Conservation (phyloP, 2,888 invertebrate genomes). For the Fragum fragum region DNA sequence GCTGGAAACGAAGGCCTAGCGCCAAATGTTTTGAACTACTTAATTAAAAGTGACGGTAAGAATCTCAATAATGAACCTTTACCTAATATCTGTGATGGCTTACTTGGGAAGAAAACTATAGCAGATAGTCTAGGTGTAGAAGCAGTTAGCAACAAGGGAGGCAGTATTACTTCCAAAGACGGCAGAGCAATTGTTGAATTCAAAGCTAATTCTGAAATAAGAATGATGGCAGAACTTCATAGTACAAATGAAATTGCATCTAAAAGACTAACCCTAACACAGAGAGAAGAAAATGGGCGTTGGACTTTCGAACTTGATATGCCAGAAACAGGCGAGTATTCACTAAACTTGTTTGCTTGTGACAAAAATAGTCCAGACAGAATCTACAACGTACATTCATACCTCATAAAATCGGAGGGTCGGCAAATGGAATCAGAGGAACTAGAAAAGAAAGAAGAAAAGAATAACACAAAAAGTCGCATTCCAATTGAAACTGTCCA, state of each 20-base stretch:
- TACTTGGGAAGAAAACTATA: slow-evolving; percentile 73
- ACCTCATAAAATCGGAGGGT: slow-evolving; percentile 79
- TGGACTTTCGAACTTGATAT: slow-evolving; percentile 82
- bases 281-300: slow-evolving; percentile 71
- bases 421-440: slow-evolving; percentile 62
- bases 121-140: slow-evolving; percentile 77
- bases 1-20: slow-evolving; percentile 78
- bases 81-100: slow-evolving; percentile 80
- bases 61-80: slow-evolving; percentile 75
- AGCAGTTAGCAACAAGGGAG: slow-evolving; percentile 74
- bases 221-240: slow-evolving; percentile 83
- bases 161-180: slow-evolving; percentile 73
- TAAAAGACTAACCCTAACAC: slow-evolving; percentile 72
- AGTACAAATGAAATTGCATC: slow-evolving; percentile 75
- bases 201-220: slow-evolving; percentile 76
- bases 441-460: slow-evolving; percentile 57
- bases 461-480: slow-evolving; percentile 67
- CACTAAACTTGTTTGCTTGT: slow-evolving; percentile 82
- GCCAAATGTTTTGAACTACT: slow-evolving; percentile 84
- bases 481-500: slow-evolving; percentile 78
- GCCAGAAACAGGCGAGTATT: slow-evolving; percentile 82
- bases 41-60: slow-evolving; percentile 77
- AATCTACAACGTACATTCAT: slow-evolving; percentile 80
- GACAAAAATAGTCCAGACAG: slow-evolving; percentile 72
- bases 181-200: slow-evolving; percentile 77